These are phyloP conservation scores for Rhinoraja longicauda DNA, from an alignment of 2,797 vertebrate species.

Conservation along the genomic window DNA sequence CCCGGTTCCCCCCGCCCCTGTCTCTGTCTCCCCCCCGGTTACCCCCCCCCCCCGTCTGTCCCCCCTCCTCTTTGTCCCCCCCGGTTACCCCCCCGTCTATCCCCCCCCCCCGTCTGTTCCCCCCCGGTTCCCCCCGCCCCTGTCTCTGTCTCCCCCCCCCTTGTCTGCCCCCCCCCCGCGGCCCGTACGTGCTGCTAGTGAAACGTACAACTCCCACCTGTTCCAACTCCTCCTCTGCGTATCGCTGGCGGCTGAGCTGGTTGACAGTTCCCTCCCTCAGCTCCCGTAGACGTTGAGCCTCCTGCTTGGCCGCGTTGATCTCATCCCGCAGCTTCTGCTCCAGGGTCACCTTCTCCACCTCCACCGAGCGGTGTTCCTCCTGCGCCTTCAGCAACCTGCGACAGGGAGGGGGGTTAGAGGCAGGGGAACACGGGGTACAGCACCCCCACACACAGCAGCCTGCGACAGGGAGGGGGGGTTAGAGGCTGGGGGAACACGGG, in stretches of 20 bases:
- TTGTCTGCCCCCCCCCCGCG: neutral
- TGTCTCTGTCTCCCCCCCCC: neutral
- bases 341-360: constrained; percentile 93
- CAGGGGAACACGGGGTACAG: too few relatives aligned
- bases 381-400: constrained; percentile 89
- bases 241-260: constrained; percentile 89
- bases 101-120: neutral
- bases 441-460: too few relatives aligned
- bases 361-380: constrained; percentile 90
- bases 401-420: too few relatives aligned
- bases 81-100: too few relatives aligned
- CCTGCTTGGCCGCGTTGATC: constrained; percentile 90
- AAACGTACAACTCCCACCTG: constrained; percentile 62
- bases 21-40: too few relatives aligned
- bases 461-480: too few relatives aligned
- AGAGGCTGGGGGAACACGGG: too few relatives aligned
- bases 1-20: too few relatives aligned
- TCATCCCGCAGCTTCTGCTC: constrained; percentile 96
- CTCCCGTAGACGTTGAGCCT: constrained; percentile 82
- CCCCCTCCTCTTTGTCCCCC: too few relatives aligned
- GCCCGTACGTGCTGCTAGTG: neutral
- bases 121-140: too few relatives aligned
- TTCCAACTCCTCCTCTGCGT: constrained; percentile 88
- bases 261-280: constrained; percentile 90
- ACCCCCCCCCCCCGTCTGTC: too few relatives aligned